Conservation (phyloP, 1,140 invertebrate species). For the Lerema accius region DNA sequence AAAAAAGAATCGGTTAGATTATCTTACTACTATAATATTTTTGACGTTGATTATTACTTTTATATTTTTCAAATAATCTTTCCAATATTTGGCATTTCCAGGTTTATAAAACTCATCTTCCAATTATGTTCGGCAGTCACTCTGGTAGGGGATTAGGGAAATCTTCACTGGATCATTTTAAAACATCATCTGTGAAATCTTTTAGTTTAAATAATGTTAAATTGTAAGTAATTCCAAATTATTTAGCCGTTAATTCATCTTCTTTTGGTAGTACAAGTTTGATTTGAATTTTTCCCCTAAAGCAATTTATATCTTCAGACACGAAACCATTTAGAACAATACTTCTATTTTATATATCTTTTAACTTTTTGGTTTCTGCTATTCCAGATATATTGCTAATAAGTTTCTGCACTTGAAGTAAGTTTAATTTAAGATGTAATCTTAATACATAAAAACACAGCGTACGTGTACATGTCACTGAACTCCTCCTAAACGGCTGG, state of each 20-base stretch:
- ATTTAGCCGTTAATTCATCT: too few species aligned
- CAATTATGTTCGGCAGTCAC: background rate
- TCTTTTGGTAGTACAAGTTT: too few species aligned
- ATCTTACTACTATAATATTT: background rate
- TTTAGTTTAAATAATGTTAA: conserved; percentile 18
- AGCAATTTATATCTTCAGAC: too few species aligned
- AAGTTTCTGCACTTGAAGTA: background rate
- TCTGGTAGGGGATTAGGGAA: background rate
- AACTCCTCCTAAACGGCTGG: too few species aligned
- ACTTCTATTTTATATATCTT: too few species aligned
- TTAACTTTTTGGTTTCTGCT: too few species aligned
- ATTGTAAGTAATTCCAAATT: background rate
- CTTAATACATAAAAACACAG: too few species aligned
- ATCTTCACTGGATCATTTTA: background rate
- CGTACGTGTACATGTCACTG: too few species aligned
- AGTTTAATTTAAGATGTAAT: too few species aligned
- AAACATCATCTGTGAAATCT: conserved; percentile 1
- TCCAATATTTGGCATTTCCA: background rate
- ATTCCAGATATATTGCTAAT: background rate
- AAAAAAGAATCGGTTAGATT: background rate
- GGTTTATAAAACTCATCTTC: background rate
- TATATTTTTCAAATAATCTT: background rate
- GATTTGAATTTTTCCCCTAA: too few species aligned
- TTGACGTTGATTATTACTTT: too few species aligned
- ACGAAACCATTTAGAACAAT: too few species aligned